These are phyloP conservation scores for Pantelozetes paolii DNA, from an alignment of 2,888 invertebrate species.

Conservation along the genomic window DNA sequence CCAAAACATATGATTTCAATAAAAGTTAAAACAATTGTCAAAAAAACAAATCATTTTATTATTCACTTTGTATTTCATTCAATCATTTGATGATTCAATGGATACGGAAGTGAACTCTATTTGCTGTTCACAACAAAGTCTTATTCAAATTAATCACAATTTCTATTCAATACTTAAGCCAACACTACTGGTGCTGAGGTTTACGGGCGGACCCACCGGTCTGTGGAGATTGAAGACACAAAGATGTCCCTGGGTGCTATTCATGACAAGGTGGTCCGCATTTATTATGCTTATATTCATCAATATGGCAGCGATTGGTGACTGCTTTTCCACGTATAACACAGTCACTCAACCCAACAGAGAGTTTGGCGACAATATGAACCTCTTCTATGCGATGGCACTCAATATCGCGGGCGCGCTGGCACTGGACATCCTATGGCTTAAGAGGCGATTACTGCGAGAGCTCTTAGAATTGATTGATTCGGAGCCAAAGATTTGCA, in stretches of 20 bases:
- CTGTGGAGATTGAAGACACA: background rate
- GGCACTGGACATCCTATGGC: background rate
- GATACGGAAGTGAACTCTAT: too few relatives aligned
- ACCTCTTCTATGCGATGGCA: background rate
- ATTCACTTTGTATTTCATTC: too few relatives aligned
- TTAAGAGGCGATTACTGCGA: background rate
- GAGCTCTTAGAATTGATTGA: background rate
- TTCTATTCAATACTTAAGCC: conserved; percentile 1
- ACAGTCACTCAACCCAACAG: background rate
- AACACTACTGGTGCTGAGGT: conserved; percentile 1
- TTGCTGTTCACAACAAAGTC: too few relatives aligned
- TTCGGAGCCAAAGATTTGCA: background rate
- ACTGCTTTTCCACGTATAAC: background rate
- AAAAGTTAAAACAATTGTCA: too few relatives aligned
- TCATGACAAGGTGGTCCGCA: background rate
- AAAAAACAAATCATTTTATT: too few relatives aligned
- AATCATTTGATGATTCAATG: too few relatives aligned
- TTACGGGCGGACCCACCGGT: background rate
- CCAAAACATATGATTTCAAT: too few relatives aligned
- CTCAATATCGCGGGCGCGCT: background rate
- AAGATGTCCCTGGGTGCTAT: too few relatives aligned
- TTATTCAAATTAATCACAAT: background rate
- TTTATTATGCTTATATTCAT: background rate
- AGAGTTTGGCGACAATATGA: background rate
- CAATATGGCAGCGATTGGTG: background rate